Base-by-base conservation (phyloP, 2,797 vertebrate genomes). In the Erithacus rubecula region DNA sequence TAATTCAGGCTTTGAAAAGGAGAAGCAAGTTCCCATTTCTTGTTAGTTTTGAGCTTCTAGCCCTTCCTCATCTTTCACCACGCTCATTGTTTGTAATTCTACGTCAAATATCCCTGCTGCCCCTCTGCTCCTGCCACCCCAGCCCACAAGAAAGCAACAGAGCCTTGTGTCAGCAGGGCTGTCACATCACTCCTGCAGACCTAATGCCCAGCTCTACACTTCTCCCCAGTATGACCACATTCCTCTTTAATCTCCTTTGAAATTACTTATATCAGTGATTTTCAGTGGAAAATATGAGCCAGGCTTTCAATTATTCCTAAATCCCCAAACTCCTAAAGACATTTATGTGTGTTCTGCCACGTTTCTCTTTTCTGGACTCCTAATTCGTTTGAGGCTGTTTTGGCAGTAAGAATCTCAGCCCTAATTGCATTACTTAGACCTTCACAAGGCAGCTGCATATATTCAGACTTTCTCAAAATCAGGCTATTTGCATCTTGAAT, bases 401-500 rank as follows among this genome's bases (percentile, higher is more conserved):
- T 91, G 87, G 87, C 89, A 93, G 63, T 15, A 65, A 94, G 65
- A 87, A 92, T 49, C 55, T n/a, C 76, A 90, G 52, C 12, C 27
- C 29, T 93, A 92, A 95, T 13, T 87, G 63, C 85, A 89, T 93
- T 91, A 90, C 90, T 91, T 76, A 55, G 81, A 94, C 83, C 67
- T 82, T 89, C 75, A 83, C 52, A 63, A 91, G 46, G 76, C 89
- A 96, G 87, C 80, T 94, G 85, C 43, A 20, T 37, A 51, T 41
- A 90, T 79, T 81, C 83, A 93, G 77, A 74, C 37, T 88, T 88
- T 79, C 83, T 78, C 63, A 95, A 95, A 95, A 95, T 80, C 70
- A 84, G 72, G 24, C n/a, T 89, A 91, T 91, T 95, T 93, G 91
- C 83, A 90, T 90, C 59, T 74, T 84, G 41, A 96, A 87, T 69